phyloP scores from a whole-genome alignment of 1,140 invertebrate genomes.

The Phocides pigmalion region DNA sequence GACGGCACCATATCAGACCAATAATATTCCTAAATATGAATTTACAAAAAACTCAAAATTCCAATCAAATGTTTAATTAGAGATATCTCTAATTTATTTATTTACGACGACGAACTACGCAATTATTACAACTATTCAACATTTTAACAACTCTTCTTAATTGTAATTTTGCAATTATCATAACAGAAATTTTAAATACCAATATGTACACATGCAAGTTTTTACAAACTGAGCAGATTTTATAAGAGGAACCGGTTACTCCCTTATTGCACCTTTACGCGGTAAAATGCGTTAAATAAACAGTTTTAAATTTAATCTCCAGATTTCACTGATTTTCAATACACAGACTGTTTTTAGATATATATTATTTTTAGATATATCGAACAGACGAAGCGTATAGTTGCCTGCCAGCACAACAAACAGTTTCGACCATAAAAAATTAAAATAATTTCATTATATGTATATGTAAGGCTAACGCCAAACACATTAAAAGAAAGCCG shows the following conservation, averaged over 20 bases:
- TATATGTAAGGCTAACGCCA: neutral
- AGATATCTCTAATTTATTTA: too few relatives aligned
- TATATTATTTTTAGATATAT: neutral
- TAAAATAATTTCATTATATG: too few relatives aligned
- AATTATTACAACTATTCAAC: too few relatives aligned
- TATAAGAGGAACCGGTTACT: conserved; percentile 13
- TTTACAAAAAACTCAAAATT: too few relatives aligned
- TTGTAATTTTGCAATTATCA: too few relatives aligned
- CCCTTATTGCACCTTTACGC: conserved; percentile 21
- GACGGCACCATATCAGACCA: too few relatives aligned
- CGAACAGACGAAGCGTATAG: neutral
- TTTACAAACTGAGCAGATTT: neutral
- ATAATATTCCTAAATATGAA: too few relatives aligned
- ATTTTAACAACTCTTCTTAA: too few relatives aligned
- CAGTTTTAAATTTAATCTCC: conserved; percentile 1
- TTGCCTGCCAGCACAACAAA: neutral
- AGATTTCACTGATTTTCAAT: neutral
- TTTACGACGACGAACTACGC: too few relatives aligned
- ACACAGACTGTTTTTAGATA: neutral
- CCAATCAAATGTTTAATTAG: too few relatives aligned
- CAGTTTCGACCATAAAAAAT: neutral
- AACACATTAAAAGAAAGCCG: neutral
- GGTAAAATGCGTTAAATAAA: conserved; percentile 12
- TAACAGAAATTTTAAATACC: too few relatives aligned
- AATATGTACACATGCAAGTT: neutral